Percentiles rank a stretch among this genome's conserved stretches.
phyloP scores from a whole-genome alignment of 2,797 vertebrate genomes.

The Discoglossus pictus region DNA sequence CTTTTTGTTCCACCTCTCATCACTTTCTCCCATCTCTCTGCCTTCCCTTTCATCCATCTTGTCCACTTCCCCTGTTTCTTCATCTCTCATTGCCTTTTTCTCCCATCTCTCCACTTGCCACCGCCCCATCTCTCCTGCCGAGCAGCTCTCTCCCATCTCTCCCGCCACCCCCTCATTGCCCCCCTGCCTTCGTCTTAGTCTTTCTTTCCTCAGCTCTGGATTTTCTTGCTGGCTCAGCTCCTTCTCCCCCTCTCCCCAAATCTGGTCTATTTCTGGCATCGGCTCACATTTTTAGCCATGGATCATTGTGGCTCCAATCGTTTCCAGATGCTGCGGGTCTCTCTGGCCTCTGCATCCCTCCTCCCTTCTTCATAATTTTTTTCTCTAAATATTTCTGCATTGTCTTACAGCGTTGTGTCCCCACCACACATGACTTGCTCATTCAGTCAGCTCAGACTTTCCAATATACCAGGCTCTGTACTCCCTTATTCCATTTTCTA shows the following conservation, averaged over 20 bases:
- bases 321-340: conserved; percentile 26
- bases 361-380: conserved; percentile 7
- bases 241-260: conserved; percentile 15
- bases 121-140: no score
- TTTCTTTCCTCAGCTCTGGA: not conserved
- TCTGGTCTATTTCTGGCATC: conserved; percentile 19
- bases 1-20: not conserved
- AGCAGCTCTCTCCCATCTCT: no score
- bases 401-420: conserved; percentile 8
- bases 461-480: no score
- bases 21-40: not conserved
- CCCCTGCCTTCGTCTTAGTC: not conserved
- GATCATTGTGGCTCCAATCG: conserved; percentile 24
- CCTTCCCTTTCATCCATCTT: not conserved
- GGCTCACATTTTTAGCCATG: conserved; percentile 14
- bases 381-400: conserved; percentile 14
- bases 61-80: no score
- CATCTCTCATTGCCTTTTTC: no score
- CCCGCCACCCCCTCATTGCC: not conserved
- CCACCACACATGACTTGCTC: no score
- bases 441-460: no score
- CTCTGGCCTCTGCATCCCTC: not conserved
- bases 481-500: no score
- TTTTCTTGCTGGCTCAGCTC: conserved; percentile 15
- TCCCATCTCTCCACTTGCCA: no score